phyloP scores from a whole-genome alignment of 2,113 vertebrate genomes.

The Hippocampus comes region DNA sequence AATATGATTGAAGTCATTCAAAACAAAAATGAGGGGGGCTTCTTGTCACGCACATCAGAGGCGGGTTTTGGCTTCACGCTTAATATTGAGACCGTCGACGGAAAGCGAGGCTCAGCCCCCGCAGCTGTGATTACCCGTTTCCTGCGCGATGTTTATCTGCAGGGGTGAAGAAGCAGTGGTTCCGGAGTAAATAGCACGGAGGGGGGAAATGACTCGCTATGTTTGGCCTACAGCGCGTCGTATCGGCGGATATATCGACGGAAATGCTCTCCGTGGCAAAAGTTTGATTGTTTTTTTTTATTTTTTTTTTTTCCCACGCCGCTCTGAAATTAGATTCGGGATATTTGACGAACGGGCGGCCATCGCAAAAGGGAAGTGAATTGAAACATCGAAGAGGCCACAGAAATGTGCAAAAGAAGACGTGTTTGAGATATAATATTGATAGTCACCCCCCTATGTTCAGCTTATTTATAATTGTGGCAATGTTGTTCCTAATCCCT shows the following conservation, averaged over 20 bases:
- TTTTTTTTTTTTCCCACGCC: background rate
- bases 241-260: conserved; percentile 6
- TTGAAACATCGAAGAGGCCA: too few species aligned
- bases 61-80: conserved; percentile 8
- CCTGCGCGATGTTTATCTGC: conserved; percentile 65
- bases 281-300: background rate
- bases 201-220: conserved; percentile 33
- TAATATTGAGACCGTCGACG: conserved; percentile 40
- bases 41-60: conserved; percentile 7
- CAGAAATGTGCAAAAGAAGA: background rate
- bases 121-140: conserved; percentile 59
- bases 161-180: conserved; percentile 50
- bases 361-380: too few species aligned
- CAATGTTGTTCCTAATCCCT: conserved; percentile 46
- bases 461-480: conserved; percentile 32
- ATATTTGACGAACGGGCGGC: background rate
- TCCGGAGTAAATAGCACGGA: conserved; percentile 39
- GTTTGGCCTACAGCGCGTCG: conserved; percentile 8
- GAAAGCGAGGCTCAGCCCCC: background rate
- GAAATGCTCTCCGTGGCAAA: conserved; percentile 3
- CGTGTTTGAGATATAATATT: background rate
- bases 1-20: background rate
- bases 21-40: background rate
- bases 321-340: background rate
- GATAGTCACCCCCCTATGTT: conserved; percentile 5